These are phyloP conservation scores for Piscicola geometra DNA, from an alignment of 2,888 invertebrate species.

Conservation along the genomic window DNA sequence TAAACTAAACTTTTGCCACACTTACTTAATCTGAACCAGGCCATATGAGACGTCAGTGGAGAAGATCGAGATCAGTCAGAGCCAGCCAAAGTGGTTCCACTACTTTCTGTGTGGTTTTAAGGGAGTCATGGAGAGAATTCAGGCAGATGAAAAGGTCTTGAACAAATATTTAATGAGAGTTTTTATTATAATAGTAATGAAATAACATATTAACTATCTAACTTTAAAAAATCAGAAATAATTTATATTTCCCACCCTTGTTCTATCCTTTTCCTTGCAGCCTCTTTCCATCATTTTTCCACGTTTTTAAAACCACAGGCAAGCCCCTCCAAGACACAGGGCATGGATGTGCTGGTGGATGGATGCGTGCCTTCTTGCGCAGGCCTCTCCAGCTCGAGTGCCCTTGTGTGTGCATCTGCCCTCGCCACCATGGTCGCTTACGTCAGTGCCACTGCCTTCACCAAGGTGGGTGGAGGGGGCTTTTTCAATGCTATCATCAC, in stretches of 20 bases:
- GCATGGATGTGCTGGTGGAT: slow-evolving; percentile 71
- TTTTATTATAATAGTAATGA: too few relatives aligned
- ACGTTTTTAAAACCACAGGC: not conserved
- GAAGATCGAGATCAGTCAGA: slow-evolving; percentile 47
- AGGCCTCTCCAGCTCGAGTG: slow-evolving; percentile 94
- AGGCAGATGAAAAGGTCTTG: not conserved
- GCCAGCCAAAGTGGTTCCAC: slow-evolving; percentile 73
- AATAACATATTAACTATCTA: too few relatives aligned
- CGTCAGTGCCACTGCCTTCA: slow-evolving; percentile 29
- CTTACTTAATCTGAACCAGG: slow-evolving; percentile 18
- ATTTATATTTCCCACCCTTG: not conserved
- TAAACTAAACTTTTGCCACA: not conserved
- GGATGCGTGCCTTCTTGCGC: slow-evolving; percentile 87
- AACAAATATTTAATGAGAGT: too few relatives aligned
- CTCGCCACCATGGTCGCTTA: slow-evolving; percentile 68
- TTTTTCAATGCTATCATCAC: too few relatives aligned
- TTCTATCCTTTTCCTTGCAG: not conserved
- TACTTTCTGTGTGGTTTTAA: slow-evolving; percentile 88
- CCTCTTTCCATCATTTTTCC: not conserved
- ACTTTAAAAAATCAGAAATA: too few relatives aligned
- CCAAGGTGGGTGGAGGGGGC: slow-evolving; percentile 52
- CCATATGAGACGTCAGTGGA: slow-evolving; percentile 14
- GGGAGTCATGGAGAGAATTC: slow-evolving; percentile 69
- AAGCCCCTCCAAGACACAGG: slow-evolving; percentile 52
- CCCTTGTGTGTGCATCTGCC: slow-evolving; percentile 87